Evolutionary conservation across 2,888 invertebrate genomes (phyloP).

Genomic region (Malachius bipustulatus): DNA sequence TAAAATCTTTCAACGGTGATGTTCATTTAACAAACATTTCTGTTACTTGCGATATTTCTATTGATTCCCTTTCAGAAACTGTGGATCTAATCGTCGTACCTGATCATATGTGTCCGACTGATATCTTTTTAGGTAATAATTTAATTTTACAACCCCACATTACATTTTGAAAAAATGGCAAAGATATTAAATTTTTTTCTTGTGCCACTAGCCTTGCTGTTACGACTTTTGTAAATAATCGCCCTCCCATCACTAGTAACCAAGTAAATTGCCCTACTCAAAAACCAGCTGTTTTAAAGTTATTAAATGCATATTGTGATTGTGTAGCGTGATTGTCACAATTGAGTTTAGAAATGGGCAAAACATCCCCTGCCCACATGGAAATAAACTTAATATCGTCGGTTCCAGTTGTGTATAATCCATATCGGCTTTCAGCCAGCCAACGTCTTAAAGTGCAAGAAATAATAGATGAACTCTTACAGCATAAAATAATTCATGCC

Average conservation of each 20-base stretch:
- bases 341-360: background rate
- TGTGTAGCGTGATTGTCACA: background rate
- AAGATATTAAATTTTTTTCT: background rate
- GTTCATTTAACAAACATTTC: background rate
- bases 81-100: background rate
- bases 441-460: background rate
- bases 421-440: background rate
- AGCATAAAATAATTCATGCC: background rate
- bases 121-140: background rate
- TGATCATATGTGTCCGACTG: background rate
- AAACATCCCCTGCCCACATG: background rate
- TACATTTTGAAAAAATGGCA: background rate
- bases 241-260: background rate
- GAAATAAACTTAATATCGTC: background rate
- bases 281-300: background rate
- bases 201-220: background rate
- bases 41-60: background rate
- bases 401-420: background rate
- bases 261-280: background rate
- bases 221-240: no score
- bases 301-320: conserved; percentile 1
- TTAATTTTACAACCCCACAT: conserved; percentile 1
- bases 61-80: background rate
- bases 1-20: background rate
- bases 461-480: background rate